Conservation (phyloP, 2,888 invertebrate species). For the Pseudanteris insignis region DNA sequence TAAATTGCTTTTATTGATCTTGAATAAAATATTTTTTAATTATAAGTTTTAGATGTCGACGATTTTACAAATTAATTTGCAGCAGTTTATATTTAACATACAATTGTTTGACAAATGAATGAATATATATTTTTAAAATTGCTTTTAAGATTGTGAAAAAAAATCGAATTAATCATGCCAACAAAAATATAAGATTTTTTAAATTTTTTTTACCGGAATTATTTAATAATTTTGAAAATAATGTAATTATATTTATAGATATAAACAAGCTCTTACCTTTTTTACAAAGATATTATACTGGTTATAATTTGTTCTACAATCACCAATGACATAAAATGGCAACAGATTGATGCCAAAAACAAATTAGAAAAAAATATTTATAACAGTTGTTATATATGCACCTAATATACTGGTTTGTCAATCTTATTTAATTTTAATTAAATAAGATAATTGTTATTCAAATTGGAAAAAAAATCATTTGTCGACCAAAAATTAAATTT, state of each 20-base stretch:
- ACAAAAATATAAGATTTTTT: neutral
- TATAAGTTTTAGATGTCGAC: conserved; percentile 1
- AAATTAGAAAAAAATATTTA: too few relatives aligned
- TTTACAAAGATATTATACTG: too few relatives aligned
- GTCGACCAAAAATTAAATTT: too few relatives aligned
- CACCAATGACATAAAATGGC: too few relatives aligned
- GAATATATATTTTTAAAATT: neutral
- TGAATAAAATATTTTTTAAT: neutral
- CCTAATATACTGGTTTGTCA: too few relatives aligned
- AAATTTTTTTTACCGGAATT: neutral
- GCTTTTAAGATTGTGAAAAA: neutral
- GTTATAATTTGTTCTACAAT: too few relatives aligned
- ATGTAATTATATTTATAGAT: conserved; percentile 12
- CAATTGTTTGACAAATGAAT: conserved; percentile 3
- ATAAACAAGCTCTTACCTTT: conserved; percentile 13
- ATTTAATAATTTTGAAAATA: neutral
- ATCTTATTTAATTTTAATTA: too few relatives aligned
- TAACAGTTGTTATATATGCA: too few relatives aligned
- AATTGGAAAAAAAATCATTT: too few relatives aligned
- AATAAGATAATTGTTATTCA: too few relatives aligned
- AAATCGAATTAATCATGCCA: too few relatives aligned
- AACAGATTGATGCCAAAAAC: too few relatives aligned
- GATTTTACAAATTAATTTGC: neutral
- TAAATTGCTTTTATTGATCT: neutral
- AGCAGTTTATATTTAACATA: neutral